phyloP scores from a whole-genome alignment of 2,113 vertebrate genomes.

The Triplophysa dalaica region DNA sequence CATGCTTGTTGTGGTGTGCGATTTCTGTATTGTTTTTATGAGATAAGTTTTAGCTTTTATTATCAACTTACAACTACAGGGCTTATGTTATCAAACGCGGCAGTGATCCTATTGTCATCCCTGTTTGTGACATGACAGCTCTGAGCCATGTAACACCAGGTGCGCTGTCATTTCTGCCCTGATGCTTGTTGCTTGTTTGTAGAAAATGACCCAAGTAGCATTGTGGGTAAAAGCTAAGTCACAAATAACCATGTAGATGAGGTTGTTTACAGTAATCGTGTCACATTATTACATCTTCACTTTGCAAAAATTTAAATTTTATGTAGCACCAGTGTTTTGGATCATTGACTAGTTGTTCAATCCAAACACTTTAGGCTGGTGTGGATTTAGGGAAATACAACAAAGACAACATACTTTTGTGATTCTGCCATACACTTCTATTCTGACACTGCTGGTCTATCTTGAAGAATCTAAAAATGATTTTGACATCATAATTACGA shows the following conservation, averaged over 20 bases:
- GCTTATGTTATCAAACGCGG: constrained; percentile 46
- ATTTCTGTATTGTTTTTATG: constrained; percentile 11
- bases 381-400: too few species aligned
- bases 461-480: constrained; percentile 5
- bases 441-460: neutral
- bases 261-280: too few species aligned
- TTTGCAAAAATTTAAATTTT: too few species aligned
- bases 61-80: constrained; percentile 27
- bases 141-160: neutral
- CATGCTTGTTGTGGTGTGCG: neutral
- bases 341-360: too few species aligned
- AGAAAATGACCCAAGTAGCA: neutral
- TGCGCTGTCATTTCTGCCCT: neutral
- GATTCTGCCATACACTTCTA: too few species aligned
- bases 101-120: constrained; percentile 16
- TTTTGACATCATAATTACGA: constrained; percentile 30
- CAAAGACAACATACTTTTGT: neutral
- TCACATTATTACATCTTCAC: too few species aligned
- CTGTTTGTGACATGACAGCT: neutral
- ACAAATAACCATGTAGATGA: too few species aligned
- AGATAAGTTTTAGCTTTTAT: constrained; percentile 14
- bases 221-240: neutral
- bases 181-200: constrained; percentile 7
- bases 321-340: too few species aligned
- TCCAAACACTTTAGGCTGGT: too few species aligned